These are phyloP conservation scores for Geotrypetes seraphini DNA, from an alignment of 2,797 vertebrate genomes.

Conservation along the genomic window DNA sequence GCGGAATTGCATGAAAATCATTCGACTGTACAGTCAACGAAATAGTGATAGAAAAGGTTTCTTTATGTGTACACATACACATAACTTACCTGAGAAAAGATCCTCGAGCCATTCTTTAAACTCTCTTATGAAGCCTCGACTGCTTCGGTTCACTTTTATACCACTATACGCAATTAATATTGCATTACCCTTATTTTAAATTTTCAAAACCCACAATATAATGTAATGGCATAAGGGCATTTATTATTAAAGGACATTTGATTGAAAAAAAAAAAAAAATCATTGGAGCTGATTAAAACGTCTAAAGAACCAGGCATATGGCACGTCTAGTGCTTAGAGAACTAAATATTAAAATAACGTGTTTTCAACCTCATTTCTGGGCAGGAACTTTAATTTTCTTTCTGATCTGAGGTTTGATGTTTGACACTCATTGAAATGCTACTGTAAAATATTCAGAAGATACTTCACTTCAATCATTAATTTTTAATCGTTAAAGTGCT, in stretches of 20 bases:
- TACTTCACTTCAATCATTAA: conserved; percentile 38
- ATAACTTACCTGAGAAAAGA: conserved; percentile 44
- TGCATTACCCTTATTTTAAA: conserved; percentile 75
- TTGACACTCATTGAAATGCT: conserved; percentile 20
- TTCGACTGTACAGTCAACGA: no score
- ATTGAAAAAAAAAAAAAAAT: conserved; percentile 48
- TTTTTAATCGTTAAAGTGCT: conserved; percentile 63
- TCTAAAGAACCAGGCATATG: background rate
- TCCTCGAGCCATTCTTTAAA: conserved; percentile 13
- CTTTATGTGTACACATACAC: no score
- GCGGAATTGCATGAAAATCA: no score
- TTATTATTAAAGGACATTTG: conserved; percentile 73
- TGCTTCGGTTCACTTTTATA: conserved; percentile 59
- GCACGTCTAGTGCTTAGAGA: background rate
- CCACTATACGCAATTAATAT: conserved; percentile 71
- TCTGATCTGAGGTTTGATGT: conserved; percentile 2
- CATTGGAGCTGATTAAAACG: conserved; percentile 10
- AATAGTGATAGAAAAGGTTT: no score
- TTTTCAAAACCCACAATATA: conserved; percentile 68
- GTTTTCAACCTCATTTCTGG: background rate
- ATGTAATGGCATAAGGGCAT: conserved; percentile 63
- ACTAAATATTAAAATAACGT: background rate
- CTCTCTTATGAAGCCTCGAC: conserved; percentile 21
- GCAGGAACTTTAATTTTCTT: background rate
- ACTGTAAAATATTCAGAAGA: conserved; percentile 20